A percentile compares a stretch with the other conserved stretches of the same genome.
Conservation (phyloP, 35 echinoderm and acorn worm species). For the Strongylocentrotus purpuratus region DNA sequence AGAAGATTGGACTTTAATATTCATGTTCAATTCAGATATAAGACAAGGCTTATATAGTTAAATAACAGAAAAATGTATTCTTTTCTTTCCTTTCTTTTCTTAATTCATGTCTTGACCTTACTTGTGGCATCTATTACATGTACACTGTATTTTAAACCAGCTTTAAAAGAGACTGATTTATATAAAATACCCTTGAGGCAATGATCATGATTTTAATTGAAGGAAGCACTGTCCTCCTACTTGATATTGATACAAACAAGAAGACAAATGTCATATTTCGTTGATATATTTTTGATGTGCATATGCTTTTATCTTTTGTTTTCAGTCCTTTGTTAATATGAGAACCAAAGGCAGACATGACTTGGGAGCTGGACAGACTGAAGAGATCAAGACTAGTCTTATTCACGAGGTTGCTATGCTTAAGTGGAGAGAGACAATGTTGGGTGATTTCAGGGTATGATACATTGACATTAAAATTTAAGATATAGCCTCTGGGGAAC, state of each 20-base stretch:
- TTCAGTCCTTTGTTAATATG: constrained; percentile 76
- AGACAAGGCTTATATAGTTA: too few relatives aligned
- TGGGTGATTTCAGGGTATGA: constrained; percentile 90
- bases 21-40: too few relatives aligned
- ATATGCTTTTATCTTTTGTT: not conserved
- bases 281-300: constrained; percentile 16
- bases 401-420: constrained; percentile 81
- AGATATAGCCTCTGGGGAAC: not conserved
- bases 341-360: constrained; percentile 49
- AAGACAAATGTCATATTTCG: not conserved
- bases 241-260: too few relatives aligned
- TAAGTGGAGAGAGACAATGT: constrained; percentile 87
- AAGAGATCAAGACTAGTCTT: constrained; percentile 74
- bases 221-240: too few relatives aligned
- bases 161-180: too few relatives aligned
- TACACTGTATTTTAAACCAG: too few relatives aligned
- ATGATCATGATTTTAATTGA: too few relatives aligned
- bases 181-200: too few relatives aligned
- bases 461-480: not conserved
- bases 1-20: too few relatives aligned
- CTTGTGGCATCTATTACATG: too few relatives aligned
- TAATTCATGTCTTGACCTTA: too few relatives aligned
- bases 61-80: not conserved
- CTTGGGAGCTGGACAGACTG: constrained; percentile 72
- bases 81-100: too few relatives aligned